Evolutionary conservation across 2,113 vertebrate species (phyloP).

Genomic region (Pseudorhombus dupliciocellatus): DNA sequence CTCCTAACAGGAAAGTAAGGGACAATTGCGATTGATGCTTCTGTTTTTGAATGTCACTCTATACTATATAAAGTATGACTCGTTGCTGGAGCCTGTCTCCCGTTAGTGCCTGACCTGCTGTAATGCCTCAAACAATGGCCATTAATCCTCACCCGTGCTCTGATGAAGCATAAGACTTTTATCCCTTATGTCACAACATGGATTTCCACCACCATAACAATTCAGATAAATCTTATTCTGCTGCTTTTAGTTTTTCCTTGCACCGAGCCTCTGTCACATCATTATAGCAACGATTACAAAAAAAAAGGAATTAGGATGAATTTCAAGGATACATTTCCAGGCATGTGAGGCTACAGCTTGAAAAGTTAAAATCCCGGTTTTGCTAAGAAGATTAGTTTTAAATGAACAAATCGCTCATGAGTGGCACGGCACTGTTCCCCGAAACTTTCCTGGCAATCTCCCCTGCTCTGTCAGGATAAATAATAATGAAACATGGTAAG

Average conservation of each 20-base stretch:
- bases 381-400: constrained; percentile 57
- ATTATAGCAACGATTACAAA: too few relatives aligned
- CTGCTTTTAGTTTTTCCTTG: not conserved
- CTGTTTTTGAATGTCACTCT: constrained; percentile 20
- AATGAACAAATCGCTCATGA: constrained; percentile 61
- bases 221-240: not conserved
- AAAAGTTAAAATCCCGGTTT: constrained; percentile 45
- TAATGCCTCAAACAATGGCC: constrained; percentile 7
- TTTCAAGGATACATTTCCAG: not conserved
- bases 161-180: not conserved
- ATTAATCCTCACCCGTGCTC: constrained; percentile 12
- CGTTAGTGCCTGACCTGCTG: constrained; percentile 27
- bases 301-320: constrained; percentile 6
- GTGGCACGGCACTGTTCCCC: constrained; percentile 45
- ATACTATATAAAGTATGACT: constrained; percentile 17
- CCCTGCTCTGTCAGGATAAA: constrained; percentile 56
- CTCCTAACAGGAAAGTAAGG: not conserved
- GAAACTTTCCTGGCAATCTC: constrained; percentile 60
- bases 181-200: not conserved
- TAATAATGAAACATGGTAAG: constrained; percentile 56
- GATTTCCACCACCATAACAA: too few relatives aligned
- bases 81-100: not conserved
- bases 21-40: constrained; percentile 29
- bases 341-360: constrained; percentile 23
- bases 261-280: too few relatives aligned